Evolutionary conservation across 1,140 invertebrate genomes (phyloP), one percentile per base, ranked within the genome.

Genomic region (Leptoteleia sp.): DNA sequence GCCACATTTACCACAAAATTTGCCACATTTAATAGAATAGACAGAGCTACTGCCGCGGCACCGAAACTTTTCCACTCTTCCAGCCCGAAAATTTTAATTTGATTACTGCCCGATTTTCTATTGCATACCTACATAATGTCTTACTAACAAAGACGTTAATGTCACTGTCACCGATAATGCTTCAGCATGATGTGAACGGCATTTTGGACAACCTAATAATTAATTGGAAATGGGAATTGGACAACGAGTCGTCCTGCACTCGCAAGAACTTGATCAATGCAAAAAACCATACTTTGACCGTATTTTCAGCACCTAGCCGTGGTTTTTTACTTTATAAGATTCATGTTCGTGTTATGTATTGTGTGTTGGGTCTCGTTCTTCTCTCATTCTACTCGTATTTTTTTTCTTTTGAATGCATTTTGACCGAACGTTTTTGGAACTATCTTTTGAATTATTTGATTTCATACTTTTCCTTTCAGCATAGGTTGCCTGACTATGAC

Each of bases 401-500:
- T n/a, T n/a, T n/a, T n/a, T n/a, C n/a, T 78, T 71, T 78, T 78
- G 73, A 76, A 76, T 80, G 79, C 64, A 77, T 70, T 67, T 75
- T 76, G 48, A 33, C 72, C 31, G 29, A 31, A 48, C 57, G 33
- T 72, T 75, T 78, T 65, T 79, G 17, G 9, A 42, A 73, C 52
- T 61, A 35, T 68, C 35, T 68, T 71, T 13, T 76, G 40, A 38
- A 37, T n/a, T 50, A 12, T 54, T 72, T 68, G 12, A 48, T 48
- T 57, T 61, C 42, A 25, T 48, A 15, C 16, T 64, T 40, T 80
- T 47, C 76, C 70, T 84, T 85, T 64, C 83, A 85, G 82, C 85
- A 85, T 82, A 85, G 81, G 83, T 83, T 87, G 85, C 82, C 82
- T 85, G 82, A 83, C 59, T 62, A 73, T 72, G 52, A 77, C 57